phyloP scores from a whole-genome alignment of 2,888 invertebrate genomes.

The Melanostoma mellinum region DNA sequence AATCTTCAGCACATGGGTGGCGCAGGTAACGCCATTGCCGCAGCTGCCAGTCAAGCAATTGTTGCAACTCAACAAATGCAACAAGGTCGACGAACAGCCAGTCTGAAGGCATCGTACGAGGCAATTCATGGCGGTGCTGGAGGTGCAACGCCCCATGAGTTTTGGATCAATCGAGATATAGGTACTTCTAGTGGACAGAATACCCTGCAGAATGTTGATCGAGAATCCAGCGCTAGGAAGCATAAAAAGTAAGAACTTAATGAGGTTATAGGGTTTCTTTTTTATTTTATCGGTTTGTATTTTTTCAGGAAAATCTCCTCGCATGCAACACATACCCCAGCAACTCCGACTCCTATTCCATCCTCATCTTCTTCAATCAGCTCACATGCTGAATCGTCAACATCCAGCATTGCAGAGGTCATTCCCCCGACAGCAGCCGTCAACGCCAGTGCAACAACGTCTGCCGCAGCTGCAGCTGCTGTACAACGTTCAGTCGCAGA shows the following conservation, averaged over 20 bases:
- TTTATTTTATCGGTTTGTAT: not conserved
- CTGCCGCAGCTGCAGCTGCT: constrained; percentile 35
- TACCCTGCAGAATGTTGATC: constrained; percentile 87
- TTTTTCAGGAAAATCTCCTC: constrained; percentile 76
- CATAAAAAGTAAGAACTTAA: constrained; percentile 84
- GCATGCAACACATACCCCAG: constrained; percentile 68
- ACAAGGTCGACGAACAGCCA: constrained; percentile 95
- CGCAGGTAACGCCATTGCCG: constrained; percentile 94
- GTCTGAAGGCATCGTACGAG: constrained; percentile 97
- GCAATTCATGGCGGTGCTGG: constrained; percentile 89
- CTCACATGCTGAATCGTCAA: constrained; percentile 75
- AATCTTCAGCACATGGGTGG: constrained; percentile 92
- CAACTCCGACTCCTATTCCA: constrained; percentile 78
- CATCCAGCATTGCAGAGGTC: constrained; percentile 65
- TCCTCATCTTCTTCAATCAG: constrained; percentile 79
- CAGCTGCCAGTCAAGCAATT: constrained; percentile 97
- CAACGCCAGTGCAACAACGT: constrained; percentile 74
- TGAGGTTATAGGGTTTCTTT: not conserved
- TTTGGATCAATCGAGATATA: constrained; percentile 88
- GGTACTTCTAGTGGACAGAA: constrained; percentile 86
- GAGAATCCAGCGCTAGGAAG: constrained; percentile 84
- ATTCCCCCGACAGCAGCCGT: constrained; percentile 54
- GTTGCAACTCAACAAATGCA: constrained; percentile 98
- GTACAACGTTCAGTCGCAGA: constrained; percentile 75
- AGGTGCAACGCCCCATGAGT: constrained; percentile 85